Percentiles rank a stretch among this genome's conserved stretches.
phyloP scores from a whole-genome alignment of 2,113 vertebrate species.

The Otolemur garnettii region DNA sequence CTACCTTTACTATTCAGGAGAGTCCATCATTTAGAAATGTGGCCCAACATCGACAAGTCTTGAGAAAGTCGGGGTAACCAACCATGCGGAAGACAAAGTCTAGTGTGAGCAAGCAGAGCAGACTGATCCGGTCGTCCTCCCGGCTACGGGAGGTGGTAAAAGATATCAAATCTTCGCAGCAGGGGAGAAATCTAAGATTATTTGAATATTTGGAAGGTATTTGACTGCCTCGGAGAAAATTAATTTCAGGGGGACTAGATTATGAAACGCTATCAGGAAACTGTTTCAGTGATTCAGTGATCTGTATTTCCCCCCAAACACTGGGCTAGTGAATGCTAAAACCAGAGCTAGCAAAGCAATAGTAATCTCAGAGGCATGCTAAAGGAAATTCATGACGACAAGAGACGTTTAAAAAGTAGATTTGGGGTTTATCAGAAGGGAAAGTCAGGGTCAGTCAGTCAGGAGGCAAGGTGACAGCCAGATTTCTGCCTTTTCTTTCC shows the following conservation, averaged over 20 bases:
- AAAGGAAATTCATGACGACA: not conserved
- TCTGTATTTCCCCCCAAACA: too few species aligned
- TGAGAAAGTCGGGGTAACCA: not conserved
- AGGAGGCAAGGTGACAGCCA: not conserved
- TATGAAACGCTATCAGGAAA: not conserved
- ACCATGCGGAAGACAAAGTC: not conserved
- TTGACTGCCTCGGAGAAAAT: not conserved
- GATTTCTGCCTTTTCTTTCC: not conserved
- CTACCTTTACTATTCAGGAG: not conserved
- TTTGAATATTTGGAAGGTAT: not conserved
- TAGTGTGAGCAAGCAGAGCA: not conserved
- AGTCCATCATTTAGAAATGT: not conserved
- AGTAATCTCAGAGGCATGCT: not conserved
- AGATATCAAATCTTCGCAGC: not conserved
- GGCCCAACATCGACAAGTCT: not conserved
- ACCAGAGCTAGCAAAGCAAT: not conserved
- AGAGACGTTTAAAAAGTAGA: not conserved
- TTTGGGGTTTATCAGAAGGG: not conserved
- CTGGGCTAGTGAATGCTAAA: too few species aligned
- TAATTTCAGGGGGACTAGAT: not conserved
- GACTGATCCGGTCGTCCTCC: not conserved
- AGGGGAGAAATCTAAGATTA: not conserved
- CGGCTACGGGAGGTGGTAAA: not conserved
- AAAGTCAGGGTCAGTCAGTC: not conserved
- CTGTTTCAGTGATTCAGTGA: not conserved